Percentiles rank a stretch among this genome's conserved stretches.
Conservation (phyloP, 2,888 invertebrate genomes). For the Plagiodera versicolora region DNA sequence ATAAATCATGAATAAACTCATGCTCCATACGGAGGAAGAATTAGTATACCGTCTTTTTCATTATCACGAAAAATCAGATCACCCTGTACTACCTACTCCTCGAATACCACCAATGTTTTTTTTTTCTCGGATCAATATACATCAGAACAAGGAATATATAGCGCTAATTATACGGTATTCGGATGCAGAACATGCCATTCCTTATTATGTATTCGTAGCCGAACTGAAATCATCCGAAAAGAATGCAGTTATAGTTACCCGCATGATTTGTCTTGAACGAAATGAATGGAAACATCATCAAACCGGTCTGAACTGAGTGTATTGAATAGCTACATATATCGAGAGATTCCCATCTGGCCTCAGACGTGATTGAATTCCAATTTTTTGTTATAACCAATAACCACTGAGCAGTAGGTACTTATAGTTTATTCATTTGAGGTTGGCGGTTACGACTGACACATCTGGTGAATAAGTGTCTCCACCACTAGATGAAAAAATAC, state of each 20-base stretch:
- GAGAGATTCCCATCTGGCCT: conserved; percentile 38
- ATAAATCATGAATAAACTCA: too few relatives aligned
- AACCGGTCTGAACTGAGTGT: conserved; percentile 41
- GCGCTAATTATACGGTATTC: background rate
- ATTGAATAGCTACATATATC: conserved; percentile 30
- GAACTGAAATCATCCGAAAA: conserved; percentile 23
- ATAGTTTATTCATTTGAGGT: too few relatives aligned
- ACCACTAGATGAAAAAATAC: too few relatives aligned
- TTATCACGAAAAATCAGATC: too few relatives aligned
- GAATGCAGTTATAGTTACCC: conserved; percentile 31
- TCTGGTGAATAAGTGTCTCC: too few relatives aligned
- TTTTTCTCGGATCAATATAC: background rate
- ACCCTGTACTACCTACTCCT: too few relatives aligned
- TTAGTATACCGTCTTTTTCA: too few relatives aligned
- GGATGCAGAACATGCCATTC: conserved; percentile 8
- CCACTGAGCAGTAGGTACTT: too few relatives aligned
- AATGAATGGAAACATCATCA: conserved; percentile 37
- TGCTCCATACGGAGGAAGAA: too few relatives aligned
- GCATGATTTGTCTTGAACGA: conserved; percentile 39
- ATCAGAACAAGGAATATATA: conserved; percentile 5
- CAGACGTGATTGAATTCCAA: background rate
- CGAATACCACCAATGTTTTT: too few relatives aligned
- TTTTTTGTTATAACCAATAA: background rate
- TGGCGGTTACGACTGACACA: too few relatives aligned
- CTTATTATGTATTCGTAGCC: conserved; percentile 13